phyloP scores from a whole-genome alignment of 2,888 invertebrate species.

The Nyleta sp. region DNA sequence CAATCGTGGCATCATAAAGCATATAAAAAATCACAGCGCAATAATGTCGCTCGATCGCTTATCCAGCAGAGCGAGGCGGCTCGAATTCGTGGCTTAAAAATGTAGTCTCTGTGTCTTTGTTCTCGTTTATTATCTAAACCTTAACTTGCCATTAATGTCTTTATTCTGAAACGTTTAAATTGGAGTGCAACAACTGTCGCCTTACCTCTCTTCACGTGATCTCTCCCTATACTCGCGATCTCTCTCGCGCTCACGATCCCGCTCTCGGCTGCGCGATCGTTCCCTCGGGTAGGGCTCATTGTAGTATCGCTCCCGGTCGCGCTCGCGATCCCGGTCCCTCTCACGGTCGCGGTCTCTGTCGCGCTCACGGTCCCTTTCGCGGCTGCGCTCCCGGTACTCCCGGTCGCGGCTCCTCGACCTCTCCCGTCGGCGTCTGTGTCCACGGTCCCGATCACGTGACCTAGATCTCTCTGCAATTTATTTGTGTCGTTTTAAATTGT shows the following conservation, averaged over 20 bases:
- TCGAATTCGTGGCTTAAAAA: slow-evolving; percentile 20
- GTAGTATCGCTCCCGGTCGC: slow-evolving; percentile 83
- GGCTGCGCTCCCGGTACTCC: slow-evolving; percentile 85
- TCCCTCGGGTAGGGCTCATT: slow-evolving; percentile 85
- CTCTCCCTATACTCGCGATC: slow-evolving; percentile 89
- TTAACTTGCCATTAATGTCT: slow-evolving; percentile 9
- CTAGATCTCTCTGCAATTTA: slow-evolving; percentile 82
- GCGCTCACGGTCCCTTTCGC: slow-evolving; percentile 82
- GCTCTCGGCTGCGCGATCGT: slow-evolving; percentile 92
- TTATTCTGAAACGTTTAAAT: slow-evolving; percentile 30
- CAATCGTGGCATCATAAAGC: slow-evolving; percentile 20
- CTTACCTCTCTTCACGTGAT: slow-evolving; percentile 90
- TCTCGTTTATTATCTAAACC: slow-evolving; percentile 30
- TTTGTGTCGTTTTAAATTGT: neutral
- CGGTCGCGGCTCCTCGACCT: slow-evolving; percentile 88
- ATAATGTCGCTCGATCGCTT: slow-evolving; percentile 35
- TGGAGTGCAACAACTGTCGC: slow-evolving; percentile 58
- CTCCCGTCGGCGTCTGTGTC: slow-evolving; percentile 87
- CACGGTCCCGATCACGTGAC: slow-evolving; percentile 83
- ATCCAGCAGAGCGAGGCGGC: slow-evolving; percentile 17
- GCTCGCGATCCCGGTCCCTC: slow-evolving; percentile 84
- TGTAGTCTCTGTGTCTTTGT: slow-evolving; percentile 18
- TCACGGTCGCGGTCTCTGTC: slow-evolving; percentile 84
- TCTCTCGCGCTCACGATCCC: slow-evolving; percentile 84
- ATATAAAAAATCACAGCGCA: slow-evolving; percentile 50